Evolutionary conservation across 2,113 vertebrate species (phyloP), one percentile per base, ranked within the genome.

Genomic region (Budorcas taxicolor): DNA sequence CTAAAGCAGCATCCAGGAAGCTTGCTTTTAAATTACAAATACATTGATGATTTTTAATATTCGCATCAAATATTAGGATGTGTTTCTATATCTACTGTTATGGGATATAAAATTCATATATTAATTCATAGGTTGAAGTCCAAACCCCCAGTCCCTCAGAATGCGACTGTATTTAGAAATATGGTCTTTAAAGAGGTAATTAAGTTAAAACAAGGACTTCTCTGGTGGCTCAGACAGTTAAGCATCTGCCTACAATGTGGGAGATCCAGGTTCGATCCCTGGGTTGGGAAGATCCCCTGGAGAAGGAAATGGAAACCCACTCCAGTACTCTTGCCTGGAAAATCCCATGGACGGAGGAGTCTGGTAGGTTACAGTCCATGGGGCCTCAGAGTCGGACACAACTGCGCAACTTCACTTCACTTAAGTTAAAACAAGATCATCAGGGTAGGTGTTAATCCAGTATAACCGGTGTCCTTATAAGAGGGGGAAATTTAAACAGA

Each of bases 21-120:
- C 52, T 55, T 91, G 17, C 12, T 74, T 93, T 87, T 78, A 90
- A n/a, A 21, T 89, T 95, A 92, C 45, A 76, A 64, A 45, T 50
- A 67, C 60, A 76, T 36, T 76, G 43, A 52, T 10, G 13, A 82
- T 47, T 78, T 87, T n/a, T 58, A 57, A 64, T 55, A 87, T 33
- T 87, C 9, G 83, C 58, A 50, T 94, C 81, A 78, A 78, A 29
- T 64, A 47, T 36, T 6, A 82, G 0, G n/a, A 52, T 78, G 0
- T 86, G 19, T 82, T 89, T 86, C 33, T 12, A 7, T 25, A 43
- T 31, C n/a, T 85, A 52, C 78, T 74, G 4, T 53, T 71, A 86
- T 1, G 15, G 21, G 53, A 43, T 85, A 52, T 19, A 84, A 90
- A 60, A 60, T 76, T 95, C 1, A 82, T 47, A 47, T 27, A 25